These are phyloP conservation scores for Heterotilapia buettikoferi DNA, from an alignment of 2,113 vertebrate species.

Conservation along the genomic window DNA sequence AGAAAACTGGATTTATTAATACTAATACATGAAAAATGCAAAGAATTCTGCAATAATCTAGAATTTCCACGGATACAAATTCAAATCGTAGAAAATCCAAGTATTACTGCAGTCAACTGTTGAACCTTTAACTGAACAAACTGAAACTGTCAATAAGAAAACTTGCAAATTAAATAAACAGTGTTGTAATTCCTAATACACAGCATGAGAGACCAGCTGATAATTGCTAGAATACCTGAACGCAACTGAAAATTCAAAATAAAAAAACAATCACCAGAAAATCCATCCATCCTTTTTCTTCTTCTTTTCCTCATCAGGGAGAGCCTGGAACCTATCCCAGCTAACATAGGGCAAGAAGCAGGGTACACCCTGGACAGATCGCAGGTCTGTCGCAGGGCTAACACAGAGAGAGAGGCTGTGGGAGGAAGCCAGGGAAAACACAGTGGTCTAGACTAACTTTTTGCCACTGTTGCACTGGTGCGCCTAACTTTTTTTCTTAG, in stretches of 20 bases:
- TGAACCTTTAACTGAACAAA: background rate
- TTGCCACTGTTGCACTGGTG: background rate
- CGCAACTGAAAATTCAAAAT: background rate
- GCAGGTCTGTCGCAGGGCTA: background rate
- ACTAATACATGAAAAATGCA: background rate
- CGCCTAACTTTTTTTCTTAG: background rate
- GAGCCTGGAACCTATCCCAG: background rate
- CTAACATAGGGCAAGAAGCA: background rate
- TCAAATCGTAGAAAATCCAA: background rate
- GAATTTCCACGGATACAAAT: background rate
- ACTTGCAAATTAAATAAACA: background rate
- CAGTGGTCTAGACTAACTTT: background rate
- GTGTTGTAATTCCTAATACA: background rate
- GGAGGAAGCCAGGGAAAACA: background rate
- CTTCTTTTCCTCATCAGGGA: background rate
- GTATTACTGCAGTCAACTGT: fast-evolving
- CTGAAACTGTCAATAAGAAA: background rate
- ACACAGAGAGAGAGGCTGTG: background rate
- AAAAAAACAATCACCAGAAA: background rate
- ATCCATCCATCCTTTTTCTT: background rate
- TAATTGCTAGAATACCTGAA: background rate
- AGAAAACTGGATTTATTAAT: background rate
- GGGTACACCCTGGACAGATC: background rate
- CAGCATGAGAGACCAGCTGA: background rate
- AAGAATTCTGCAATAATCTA: background rate